phyloP scores from a whole-genome alignment of 2,888 invertebrate genomes.

The Meiosimyza decipiens region DNA sequence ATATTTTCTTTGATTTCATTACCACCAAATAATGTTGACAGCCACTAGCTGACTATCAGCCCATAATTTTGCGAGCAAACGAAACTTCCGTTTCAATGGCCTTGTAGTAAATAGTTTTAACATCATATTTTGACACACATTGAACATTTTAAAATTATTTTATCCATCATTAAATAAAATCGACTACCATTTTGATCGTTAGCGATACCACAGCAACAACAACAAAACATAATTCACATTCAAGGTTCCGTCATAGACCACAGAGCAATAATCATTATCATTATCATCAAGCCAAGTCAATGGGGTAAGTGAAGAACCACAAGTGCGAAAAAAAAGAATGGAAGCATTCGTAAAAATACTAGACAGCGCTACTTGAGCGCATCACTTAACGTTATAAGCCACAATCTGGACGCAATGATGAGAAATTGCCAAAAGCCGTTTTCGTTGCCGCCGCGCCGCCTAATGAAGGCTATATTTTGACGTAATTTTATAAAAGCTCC shows the following conservation, averaged over 20 bases:
- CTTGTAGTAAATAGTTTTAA: background rate
- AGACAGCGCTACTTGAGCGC: constrained; percentile 4
- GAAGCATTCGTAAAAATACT: background rate
- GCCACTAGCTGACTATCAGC: too few species aligned
- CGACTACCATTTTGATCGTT: too few species aligned
- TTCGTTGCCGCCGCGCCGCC: background rate
- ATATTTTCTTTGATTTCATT: too few species aligned
- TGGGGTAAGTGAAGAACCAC: background rate
- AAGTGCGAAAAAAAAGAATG: background rate
- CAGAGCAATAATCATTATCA: constrained; percentile 22
- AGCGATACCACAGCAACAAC: too few species aligned
- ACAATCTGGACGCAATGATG: constrained; percentile 1
- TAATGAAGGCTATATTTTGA: constrained; percentile 11
- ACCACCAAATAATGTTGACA: too few species aligned
- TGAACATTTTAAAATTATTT: background rate
- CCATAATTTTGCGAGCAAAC: too few species aligned
- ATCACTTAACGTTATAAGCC: background rate
- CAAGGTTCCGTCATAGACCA: background rate
- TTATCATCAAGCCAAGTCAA: constrained; percentile 4
- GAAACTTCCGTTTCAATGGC: background rate
- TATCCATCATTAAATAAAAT: too few species aligned
- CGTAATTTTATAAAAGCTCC: background rate
- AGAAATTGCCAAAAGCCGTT: constrained; percentile 16
- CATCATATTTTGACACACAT: constrained; percentile 1
- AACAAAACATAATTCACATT: too few species aligned